Evolutionary conservation across 2,797 vertebrate species (phyloP).

Genomic region (Ptychadena robeensis): DNA sequence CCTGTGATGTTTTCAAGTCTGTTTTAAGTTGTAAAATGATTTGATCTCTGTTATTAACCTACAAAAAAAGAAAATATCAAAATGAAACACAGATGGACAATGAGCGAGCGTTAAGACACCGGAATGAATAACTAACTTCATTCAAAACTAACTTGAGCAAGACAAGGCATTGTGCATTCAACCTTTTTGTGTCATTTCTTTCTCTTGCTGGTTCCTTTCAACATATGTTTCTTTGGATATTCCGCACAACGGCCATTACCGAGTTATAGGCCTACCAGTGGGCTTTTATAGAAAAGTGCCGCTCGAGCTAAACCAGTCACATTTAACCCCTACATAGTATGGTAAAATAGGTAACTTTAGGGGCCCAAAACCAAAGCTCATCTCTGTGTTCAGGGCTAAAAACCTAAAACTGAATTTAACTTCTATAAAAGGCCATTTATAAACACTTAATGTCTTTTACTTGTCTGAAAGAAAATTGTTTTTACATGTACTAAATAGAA

Average conservation of each 20-base stretch:
- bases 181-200: slow-evolving; percentile 36
- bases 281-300: slow-evolving; percentile 20
- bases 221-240: slow-evolving; percentile 26
- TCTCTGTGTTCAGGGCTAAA: neutral
- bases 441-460: neutral
- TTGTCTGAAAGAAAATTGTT: neutral
- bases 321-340: slow-evolving; percentile 18
- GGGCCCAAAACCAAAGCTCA: neutral
- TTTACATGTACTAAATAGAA: neutral
- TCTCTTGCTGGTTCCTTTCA: slow-evolving; percentile 34
- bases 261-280: slow-evolving; percentile 10
- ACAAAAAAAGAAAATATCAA: slow-evolving; percentile 36
- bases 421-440: neutral
- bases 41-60: slow-evolving; percentile 63
- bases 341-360: neutral
- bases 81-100: slow-evolving; percentile 47
- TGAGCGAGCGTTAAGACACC: slow-evolving; percentile 29
- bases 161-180: slow-evolving; percentile 43
- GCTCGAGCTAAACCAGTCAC: slow-evolving; percentile 27
- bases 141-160: slow-evolving; percentile 49
- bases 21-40: slow-evolving; percentile 64
- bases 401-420: neutral
- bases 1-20: slow-evolving; percentile 57
- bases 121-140: slow-evolving; percentile 48
- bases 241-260: slow-evolving; percentile 27